Evolutionary conservation across 2,888 invertebrate species (phyloP), one percentile per base, ranked within the genome.

Genomic region (Taenaris catops): DNA sequence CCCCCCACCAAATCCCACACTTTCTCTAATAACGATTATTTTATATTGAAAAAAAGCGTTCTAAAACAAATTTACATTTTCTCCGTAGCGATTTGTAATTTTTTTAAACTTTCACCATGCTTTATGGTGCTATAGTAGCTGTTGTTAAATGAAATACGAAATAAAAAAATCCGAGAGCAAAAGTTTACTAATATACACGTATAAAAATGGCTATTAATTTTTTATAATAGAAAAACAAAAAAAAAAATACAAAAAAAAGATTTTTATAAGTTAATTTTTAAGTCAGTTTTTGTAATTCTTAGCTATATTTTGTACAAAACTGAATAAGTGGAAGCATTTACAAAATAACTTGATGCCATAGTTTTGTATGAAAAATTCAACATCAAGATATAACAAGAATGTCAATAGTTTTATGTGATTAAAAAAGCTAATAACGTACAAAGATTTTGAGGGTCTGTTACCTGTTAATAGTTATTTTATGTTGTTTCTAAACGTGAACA

Each of bases 381-480:
- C n/a, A 25, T 34, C 17, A 36, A 29, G 20, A 35, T 42, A 34
- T 14, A 35, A 41, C 14, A 14, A 27, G 6, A 38, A 23, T 38
- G 48, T 52, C 54, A 53, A 58, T 54, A 58, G 51, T 49, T 16
- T 35, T 34, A 37, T 37, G 36, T 43, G 37, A 45, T 41, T 43
- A 63, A 59, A 60, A 63, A 62, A 70, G 58, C 55, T 41, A 64
- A 62, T 63, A 65, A 67, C 78, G 79, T 83, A 80, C 80, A 80
- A 83, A 81, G 28, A 38, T 29, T 60, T 53, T 56, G 60, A 65
- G 58, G 55, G 76, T 79, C 76, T 79, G 79, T 73, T 63, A 63
- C 63, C 68, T 63, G 23, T 32, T 32, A 32, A 58, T 78, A 76
- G 66, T 67, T 72, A 58, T 70, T 58, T 58, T 57, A 62, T 56